Conservation (phyloP, 2,797 vertebrate genomes). For the Benthosema pterotum region DNA sequence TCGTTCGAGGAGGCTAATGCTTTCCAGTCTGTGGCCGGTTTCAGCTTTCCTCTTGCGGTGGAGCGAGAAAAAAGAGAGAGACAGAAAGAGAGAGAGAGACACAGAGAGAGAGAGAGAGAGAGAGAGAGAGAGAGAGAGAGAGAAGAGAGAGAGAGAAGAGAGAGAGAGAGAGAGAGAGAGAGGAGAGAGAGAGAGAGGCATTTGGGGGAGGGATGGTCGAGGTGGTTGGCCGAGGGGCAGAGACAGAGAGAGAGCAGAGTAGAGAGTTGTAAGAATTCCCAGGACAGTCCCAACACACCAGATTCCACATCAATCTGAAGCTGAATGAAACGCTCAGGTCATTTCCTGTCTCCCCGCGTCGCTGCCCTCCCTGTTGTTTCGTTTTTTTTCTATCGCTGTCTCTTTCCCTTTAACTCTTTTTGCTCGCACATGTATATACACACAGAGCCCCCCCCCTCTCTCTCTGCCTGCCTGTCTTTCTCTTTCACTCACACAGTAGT, state of each 20-base stretch:
- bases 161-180: conserved; percentile 17
- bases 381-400: conserved; percentile 4
- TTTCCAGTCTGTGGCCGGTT: conserved; percentile 76
- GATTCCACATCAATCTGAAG: conserved; percentile 56
- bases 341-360: conserved; percentile 80
- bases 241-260: conserved; percentile 26
- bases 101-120: conserved; percentile 17
- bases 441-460: background rate
- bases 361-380: too few species aligned
- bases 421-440: too few species aligned
- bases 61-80: conserved; percentile 6
- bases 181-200: conserved; percentile 9
- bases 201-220: conserved; percentile 10
- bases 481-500: conserved; percentile 62
- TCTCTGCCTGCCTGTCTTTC: conserved; percentile 38
- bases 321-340: conserved; percentile 78
- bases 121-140: conserved; percentile 34
- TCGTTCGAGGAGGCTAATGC: conserved; percentile 58
- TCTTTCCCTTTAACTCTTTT: conserved; percentile 16
- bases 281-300: conserved; percentile 40
- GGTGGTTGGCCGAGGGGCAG: conserved; percentile 26
- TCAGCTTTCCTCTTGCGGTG: conserved; percentile 71
- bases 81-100: conserved; percentile 23
- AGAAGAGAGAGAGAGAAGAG: background rate
- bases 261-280: conserved; percentile 40